Conservation (phyloP, 37 sponge, comb jelly and placozoan genomes). For the Hormiphora californensis region DNA sequence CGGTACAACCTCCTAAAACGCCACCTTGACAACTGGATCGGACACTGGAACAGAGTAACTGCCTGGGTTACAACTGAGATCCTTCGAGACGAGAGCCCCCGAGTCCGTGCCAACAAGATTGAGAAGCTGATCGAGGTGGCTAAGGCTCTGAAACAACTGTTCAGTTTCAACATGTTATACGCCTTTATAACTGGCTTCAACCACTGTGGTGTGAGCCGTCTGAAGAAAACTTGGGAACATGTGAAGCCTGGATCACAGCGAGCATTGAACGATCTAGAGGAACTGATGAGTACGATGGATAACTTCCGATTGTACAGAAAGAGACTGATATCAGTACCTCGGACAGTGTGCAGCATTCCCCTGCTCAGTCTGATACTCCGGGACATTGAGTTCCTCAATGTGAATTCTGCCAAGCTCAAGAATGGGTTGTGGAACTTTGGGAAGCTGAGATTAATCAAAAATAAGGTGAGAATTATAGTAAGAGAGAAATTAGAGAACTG, state of each 20-base stretch:
- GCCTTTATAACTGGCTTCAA: conserved; percentile 32
- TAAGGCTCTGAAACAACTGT: conserved; percentile 33
- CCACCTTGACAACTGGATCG: conserved; percentile 51
- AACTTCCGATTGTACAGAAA: conserved; percentile 39
- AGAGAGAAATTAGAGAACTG: not conserved
- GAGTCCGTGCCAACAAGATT: conserved; percentile 19
- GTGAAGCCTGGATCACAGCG: conserved; percentile 42
- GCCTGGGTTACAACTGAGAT: conserved; percentile 49
- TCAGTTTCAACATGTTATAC: conserved; percentile 49
- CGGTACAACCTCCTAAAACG: conserved; percentile 28
- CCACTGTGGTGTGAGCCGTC: not conserved
- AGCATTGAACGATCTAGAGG: conserved; percentile 12
- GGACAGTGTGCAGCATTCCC: conserved; percentile 21
- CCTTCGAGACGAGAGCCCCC: conserved; percentile 31
- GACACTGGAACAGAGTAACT: conserved; percentile 21
- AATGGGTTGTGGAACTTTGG: conserved; percentile 53
- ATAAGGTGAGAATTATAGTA: not conserved
- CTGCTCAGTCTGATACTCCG: not conserved
- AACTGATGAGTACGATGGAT: not conserved
- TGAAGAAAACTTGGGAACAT: conserved; percentile 45
- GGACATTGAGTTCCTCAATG: conserved; percentile 51
- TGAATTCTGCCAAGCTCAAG: conserved; percentile 20
- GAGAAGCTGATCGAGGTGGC: conserved; percentile 23
- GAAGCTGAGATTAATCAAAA: conserved; percentile 17
- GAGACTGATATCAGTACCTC: not conserved